These are phyloP conservation scores for Eulemur macaco DNA, from an alignment of 2,113 vertebrate genomes.

Conservation along the genomic window DNA sequence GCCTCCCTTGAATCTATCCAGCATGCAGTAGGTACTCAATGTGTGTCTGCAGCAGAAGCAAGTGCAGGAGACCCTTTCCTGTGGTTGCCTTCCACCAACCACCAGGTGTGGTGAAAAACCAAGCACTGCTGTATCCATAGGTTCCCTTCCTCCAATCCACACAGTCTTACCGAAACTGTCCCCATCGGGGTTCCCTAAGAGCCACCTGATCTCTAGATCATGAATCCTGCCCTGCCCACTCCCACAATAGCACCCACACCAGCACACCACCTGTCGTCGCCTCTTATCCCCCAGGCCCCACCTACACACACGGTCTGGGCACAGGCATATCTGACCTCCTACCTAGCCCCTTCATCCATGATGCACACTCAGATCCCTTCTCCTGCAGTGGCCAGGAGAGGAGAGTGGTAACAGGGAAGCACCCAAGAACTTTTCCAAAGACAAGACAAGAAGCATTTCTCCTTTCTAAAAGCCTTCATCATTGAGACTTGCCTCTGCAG, in stretches of 20 bases:
- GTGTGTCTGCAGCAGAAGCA: not conserved
- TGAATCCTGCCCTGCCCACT: not conserved
- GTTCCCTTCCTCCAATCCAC: not conserved
- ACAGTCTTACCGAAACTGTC: not conserved
- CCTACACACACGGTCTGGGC: too few relatives aligned
- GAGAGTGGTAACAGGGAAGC: too few relatives aligned
- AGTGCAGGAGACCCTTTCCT: not conserved
- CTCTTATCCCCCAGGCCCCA: not conserved
- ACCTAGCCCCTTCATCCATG: not conserved
- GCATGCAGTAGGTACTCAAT: not conserved
- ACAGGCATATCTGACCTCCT: not conserved
- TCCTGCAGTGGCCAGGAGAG: not conserved
- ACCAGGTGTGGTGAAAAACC: rapidly evolving
- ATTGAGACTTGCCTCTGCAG: not conserved
- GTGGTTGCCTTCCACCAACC: not conserved
- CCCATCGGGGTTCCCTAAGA: not conserved
- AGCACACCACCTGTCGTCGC: not conserved
- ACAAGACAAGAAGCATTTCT: not conserved
- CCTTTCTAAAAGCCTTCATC: not conserved
- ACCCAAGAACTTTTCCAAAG: not conserved
- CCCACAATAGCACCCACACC: rapidly evolving
- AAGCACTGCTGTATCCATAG: rapidly evolving
- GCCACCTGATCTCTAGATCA: not conserved
- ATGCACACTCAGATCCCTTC: not conserved
- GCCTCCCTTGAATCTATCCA: too few relatives aligned